Conservation (phyloP, 2,888 invertebrate genomes). For the Dione vanillae region DNA sequence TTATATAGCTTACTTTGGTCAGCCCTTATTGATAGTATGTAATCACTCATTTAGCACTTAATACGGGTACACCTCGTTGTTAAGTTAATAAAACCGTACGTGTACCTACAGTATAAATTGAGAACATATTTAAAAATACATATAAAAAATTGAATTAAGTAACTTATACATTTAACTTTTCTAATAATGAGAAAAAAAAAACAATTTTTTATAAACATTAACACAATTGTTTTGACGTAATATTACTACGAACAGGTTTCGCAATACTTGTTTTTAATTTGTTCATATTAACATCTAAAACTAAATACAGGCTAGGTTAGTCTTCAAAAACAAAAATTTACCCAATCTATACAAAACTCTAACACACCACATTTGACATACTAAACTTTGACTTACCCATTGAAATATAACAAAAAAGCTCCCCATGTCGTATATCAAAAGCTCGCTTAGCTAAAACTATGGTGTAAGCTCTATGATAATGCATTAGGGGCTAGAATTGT, state of each 20-base stretch:
- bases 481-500: conserved; percentile 46
- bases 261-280: too few relatives aligned
- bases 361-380: conserved; percentile 5
- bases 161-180: too few relatives aligned
- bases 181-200: too few relatives aligned
- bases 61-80: conserved; percentile 13
- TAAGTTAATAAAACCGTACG: not conserved
- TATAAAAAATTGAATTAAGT: too few relatives aligned
- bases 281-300: too few relatives aligned
- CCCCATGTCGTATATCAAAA: conserved; percentile 43
- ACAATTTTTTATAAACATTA: too few relatives aligned
- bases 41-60: conserved; percentile 14
- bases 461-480: conserved; percentile 9
- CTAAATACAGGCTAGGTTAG: too few relatives aligned
- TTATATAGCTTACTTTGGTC: not conserved
- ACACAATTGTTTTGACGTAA: too few relatives aligned
- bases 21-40: not conserved
- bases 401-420: conserved; percentile 29
- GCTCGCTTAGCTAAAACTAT: conserved; percentile 5
- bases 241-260: too few relatives aligned
- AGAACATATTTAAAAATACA: not conserved
- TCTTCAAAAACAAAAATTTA: too few relatives aligned
- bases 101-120: not conserved
- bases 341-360: too few relatives aligned
- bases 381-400: not conserved